Percentiles rank a stretch among this genome's conserved stretches.
Conservation (phyloP, 2,888 invertebrate species). For the Liopterus haemorrhoidalis region DNA sequence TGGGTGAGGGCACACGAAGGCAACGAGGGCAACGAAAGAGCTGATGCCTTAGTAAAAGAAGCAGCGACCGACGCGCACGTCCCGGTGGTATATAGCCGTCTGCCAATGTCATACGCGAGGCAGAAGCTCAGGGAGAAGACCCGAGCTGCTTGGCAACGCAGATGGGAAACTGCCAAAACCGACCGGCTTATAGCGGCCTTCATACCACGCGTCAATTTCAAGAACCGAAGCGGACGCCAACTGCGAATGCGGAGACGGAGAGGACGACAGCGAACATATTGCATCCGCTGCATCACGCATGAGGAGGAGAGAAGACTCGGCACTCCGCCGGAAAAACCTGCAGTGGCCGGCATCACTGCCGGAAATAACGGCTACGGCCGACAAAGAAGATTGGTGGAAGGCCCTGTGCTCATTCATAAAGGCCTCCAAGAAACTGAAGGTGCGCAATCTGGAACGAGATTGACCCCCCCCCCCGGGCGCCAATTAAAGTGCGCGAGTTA, state of each 20-base stretch:
- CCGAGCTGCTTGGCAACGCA: no score
- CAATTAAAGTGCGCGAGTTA: no score
- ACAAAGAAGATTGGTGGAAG: neutral
- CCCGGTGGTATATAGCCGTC: no score
- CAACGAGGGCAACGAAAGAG: conserved; percentile 5
- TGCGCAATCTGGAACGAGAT: no score
- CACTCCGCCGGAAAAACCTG: neutral
- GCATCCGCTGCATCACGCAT: conserved; percentile 42
- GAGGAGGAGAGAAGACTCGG: conserved; percentile 23
- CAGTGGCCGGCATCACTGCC: neutral
- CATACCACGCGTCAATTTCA: conserved; percentile 25
- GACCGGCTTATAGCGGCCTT: neutral
- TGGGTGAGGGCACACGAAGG: conserved; percentile 5
- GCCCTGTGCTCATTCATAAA: neutral
- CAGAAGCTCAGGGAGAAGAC: no score
- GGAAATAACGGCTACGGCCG: neutral
- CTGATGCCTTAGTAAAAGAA: conserved; percentile 4
- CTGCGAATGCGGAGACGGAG: conserved; percentile 35
- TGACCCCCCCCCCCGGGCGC: no score
- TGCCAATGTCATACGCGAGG: no score
- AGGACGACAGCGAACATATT: conserved; percentile 33
- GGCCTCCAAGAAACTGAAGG: neutral
- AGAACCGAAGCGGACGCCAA: conserved; percentile 39
- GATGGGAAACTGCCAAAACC: neutral
- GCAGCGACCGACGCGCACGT: conserved; percentile 9